These are phyloP conservation scores for Drosophila cognata DNA, from an alignment of 2,888 invertebrate species.

Conservation along the genomic window DNA sequence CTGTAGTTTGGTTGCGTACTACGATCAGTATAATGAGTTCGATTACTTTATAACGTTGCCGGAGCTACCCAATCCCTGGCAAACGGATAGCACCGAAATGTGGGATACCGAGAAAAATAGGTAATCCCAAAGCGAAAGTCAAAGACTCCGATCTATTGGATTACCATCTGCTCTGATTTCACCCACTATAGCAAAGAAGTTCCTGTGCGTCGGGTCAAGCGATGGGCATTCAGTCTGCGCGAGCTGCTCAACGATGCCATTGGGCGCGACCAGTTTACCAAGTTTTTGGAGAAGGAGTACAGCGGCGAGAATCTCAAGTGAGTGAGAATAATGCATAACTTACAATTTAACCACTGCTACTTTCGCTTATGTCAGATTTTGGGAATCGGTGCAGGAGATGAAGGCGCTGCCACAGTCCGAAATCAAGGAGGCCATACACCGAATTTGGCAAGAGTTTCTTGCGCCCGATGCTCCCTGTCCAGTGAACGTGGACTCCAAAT, in stretches of 20 bases:
- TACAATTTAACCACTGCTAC: no score
- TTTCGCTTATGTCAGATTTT: conserved; percentile 89
- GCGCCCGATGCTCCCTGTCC: conserved; percentile 97
- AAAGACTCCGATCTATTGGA: not conserved
- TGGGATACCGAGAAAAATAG: conserved; percentile 98
- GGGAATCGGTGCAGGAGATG: conserved; percentile 97
- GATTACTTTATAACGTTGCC: conserved; percentile 97
- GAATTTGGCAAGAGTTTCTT: conserved; percentile 97
- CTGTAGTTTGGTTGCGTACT: conserved; percentile 95
- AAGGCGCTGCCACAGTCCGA: conserved; percentile 94
- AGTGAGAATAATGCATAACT: conserved; percentile 70
- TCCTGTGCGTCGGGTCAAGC: conserved; percentile 95
- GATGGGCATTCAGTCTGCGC: conserved; percentile 98
- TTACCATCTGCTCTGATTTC: not conserved
- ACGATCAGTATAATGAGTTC: conserved; percentile 98
- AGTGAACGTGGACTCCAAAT: conserved; percentile 98
- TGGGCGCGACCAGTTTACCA: conserved; percentile 97
- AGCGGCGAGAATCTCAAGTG: conserved; percentile 99
- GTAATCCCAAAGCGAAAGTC: conserved; percentile 85
- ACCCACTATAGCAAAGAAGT: conserved; percentile 91
- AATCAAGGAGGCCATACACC: conserved; percentile 92
- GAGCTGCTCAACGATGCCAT: conserved; percentile 97
- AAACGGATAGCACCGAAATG: conserved; percentile 96
- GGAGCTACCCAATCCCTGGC: conserved; percentile 98
- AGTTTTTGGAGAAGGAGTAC: conserved; percentile 98